These are phyloP conservation scores for Congeria kusceri DNA, from an alignment of 2,888 invertebrate genomes.

Conservation along the genomic window DNA sequence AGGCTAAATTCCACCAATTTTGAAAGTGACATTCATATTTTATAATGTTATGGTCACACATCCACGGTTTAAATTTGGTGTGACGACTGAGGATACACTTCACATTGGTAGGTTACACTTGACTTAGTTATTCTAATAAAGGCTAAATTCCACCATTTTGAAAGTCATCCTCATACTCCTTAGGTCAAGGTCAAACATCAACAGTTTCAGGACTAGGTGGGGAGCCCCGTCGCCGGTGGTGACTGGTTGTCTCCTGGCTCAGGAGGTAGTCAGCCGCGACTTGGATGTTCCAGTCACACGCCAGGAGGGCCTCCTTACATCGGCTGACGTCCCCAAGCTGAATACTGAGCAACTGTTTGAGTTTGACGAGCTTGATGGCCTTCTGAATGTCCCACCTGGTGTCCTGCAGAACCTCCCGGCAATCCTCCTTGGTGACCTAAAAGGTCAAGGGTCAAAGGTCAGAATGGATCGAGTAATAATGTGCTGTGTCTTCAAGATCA, in stretches of 20 bases:
- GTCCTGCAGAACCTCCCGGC: slow-evolving; percentile 92
- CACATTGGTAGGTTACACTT: too few relatives aligned
- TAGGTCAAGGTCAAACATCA: slow-evolving; percentile 66
- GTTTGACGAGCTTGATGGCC: slow-evolving; percentile 93
- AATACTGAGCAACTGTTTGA: slow-evolving; percentile 87
- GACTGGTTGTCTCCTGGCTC: slow-evolving; percentile 18
- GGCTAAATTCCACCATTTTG: neutral
- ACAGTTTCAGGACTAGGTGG: slow-evolving; percentile 78
- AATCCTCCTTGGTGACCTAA: slow-evolving; percentile 88
- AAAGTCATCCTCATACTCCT: too few relatives aligned
- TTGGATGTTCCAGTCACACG: slow-evolving; percentile 89
- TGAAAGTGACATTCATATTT: too few relatives aligned
- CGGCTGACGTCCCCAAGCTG: slow-evolving; percentile 82
- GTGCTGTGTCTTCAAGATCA: too few relatives aligned
- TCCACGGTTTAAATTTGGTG: too few relatives aligned
- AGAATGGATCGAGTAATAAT: too few relatives aligned
- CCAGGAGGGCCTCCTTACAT: slow-evolving; percentile 87
- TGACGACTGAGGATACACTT: too few relatives aligned
- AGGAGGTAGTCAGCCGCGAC: slow-evolving; percentile 89
- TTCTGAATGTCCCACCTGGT: slow-evolving; percentile 95
- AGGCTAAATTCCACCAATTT: too few relatives aligned
- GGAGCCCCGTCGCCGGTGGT: slow-evolving; percentile 34
- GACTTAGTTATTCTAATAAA: neutral
- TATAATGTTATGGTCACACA: too few relatives aligned
- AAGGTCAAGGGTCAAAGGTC: slow-evolving; percentile 32